Conservation (phyloP, 92 coral and sea anemone genomes). For the Porites evermanni region DNA sequence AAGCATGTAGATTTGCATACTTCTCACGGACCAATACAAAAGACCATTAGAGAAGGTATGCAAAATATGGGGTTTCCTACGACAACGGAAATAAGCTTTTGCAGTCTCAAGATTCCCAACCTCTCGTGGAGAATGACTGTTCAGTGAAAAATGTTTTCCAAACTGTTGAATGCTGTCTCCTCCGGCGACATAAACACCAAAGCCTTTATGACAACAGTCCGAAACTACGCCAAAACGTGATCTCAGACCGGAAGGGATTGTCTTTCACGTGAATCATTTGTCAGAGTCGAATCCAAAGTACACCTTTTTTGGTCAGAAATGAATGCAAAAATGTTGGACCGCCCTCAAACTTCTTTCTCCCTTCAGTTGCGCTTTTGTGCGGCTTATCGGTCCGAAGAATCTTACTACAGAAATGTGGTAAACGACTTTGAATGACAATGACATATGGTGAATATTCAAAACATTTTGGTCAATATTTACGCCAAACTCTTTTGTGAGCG, state of each 20-base stretch:
- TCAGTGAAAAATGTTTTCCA: not conserved
- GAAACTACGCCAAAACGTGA: not conserved
- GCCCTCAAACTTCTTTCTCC: slow-evolving; percentile 27
- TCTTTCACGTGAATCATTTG: not conserved
- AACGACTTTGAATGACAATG: not conserved
- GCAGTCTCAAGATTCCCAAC: not conserved
- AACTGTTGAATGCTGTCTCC: not conserved
- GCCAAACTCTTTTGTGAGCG: not conserved
- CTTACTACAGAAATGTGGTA: slow-evolving; percentile 34
- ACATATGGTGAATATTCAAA: slow-evolving; percentile 19
- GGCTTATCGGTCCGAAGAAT: slow-evolving; percentile 24
- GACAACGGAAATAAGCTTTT: not conserved
- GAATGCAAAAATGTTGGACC: slow-evolving; percentile 2
- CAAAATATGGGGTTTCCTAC: not conserved
- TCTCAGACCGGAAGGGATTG: not conserved
- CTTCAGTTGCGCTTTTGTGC: not conserved
- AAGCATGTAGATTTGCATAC: slow-evolving; percentile 23
- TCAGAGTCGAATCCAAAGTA: not conserved
- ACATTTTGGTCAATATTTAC: slow-evolving; percentile 25
- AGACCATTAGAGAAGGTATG: slow-evolving; percentile 6
- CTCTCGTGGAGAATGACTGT: not conserved
- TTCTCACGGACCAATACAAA: slow-evolving; percentile 21
- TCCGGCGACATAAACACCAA: not conserved
- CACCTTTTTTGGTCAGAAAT: slow-evolving; percentile 50
- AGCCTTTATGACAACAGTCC: not conserved